Percentiles rank a stretch among this genome's conserved stretches.
Conservation (phyloP, 35 echinoderm and acorn worm genomes). For the Strongylocentrotus purpuratus region DNA sequence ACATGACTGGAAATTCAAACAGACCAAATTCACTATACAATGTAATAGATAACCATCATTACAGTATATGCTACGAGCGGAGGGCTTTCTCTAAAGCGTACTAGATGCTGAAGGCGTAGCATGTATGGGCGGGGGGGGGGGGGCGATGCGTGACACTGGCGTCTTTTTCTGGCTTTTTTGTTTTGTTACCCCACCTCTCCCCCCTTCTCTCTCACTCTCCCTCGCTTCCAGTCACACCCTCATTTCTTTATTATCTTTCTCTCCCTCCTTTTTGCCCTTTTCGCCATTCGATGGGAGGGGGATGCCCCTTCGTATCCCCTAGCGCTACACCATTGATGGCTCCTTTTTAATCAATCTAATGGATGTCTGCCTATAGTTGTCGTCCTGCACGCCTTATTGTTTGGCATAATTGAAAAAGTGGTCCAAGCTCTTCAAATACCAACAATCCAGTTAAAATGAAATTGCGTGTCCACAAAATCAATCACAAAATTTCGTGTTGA, state of each 20-base stretch:
- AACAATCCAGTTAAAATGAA: neutral
- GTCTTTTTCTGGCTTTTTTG: too few relatives aligned
- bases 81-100: too few relatives aligned
- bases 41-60: too few relatives aligned
- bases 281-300: neutral
- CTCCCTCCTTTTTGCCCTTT: neutral
- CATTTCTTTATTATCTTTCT: neutral
- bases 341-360: neutral
- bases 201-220: too few relatives aligned
- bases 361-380: neutral
- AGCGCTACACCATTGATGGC: neutral
- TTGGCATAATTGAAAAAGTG: neutral
- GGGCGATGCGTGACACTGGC: too few relatives aligned
- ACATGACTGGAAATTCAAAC: neutral
- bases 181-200: too few relatives aligned
- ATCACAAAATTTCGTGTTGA: neutral
- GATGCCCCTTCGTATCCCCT: too few relatives aligned
- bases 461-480: neutral
- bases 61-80: too few relatives aligned
- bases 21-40: too few relatives aligned
- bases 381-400: neutral
- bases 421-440: neutral
- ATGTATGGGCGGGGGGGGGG: too few relatives aligned
- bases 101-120: too few relatives aligned
- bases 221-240: neutral